Evolutionary conservation across 2,113 vertebrate species (phyloP).

Genomic region (Kryptolebias marmoratus): DNA sequence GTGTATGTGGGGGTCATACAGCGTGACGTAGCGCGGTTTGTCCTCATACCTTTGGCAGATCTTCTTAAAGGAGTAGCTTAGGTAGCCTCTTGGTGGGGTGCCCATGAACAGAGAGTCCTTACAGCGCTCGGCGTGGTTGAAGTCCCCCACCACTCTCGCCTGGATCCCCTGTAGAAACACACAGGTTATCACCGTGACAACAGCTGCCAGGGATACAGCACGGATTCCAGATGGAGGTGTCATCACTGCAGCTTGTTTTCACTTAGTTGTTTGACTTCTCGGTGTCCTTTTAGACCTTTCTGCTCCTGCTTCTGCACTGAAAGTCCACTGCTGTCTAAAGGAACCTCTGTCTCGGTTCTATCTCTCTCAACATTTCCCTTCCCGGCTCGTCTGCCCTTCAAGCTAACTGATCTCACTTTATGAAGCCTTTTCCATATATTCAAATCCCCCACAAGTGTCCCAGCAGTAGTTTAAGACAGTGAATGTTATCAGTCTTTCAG

Average conservation of each 20-base stretch:
- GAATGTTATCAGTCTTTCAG: slow-evolving; percentile 50
- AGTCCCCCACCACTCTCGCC: slow-evolving; percentile 70
- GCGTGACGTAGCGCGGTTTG: slow-evolving; percentile 69
- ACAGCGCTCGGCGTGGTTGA: slow-evolving; percentile 70
- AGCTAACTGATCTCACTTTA: slow-evolving; percentile 36
- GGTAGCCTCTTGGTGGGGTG: slow-evolving; percentile 74
- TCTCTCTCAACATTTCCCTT: slow-evolving; percentile 33
- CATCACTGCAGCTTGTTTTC: slow-evolving; percentile 35
- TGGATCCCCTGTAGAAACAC: slow-evolving; percentile 26
- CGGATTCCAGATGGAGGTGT: not conserved
- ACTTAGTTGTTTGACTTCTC: not conserved
- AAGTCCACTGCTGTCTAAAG: slow-evolving; percentile 17
- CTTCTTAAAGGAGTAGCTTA: slow-evolving; percentile 63
- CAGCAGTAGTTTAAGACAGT: slow-evolving; percentile 20
- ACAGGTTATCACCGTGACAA: slow-evolving; percentile 11
- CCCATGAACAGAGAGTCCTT: slow-evolving; percentile 77
- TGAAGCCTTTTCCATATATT: slow-evolving; percentile 65
- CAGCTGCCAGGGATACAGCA: slow-evolving; percentile 4
- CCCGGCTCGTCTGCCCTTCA: slow-evolving; percentile 9
- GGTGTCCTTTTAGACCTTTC: not conserved
- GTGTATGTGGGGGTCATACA: slow-evolving; percentile 70
- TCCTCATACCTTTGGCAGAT: slow-evolving; percentile 76
- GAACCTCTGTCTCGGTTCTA: slow-evolving; percentile 28
- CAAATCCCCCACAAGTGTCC: slow-evolving; percentile 40
- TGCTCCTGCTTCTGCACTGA: not conserved